Base-by-base conservation (phyloP, 2,888 invertebrate genomes). In the Cheilosia variabilis region DNA sequence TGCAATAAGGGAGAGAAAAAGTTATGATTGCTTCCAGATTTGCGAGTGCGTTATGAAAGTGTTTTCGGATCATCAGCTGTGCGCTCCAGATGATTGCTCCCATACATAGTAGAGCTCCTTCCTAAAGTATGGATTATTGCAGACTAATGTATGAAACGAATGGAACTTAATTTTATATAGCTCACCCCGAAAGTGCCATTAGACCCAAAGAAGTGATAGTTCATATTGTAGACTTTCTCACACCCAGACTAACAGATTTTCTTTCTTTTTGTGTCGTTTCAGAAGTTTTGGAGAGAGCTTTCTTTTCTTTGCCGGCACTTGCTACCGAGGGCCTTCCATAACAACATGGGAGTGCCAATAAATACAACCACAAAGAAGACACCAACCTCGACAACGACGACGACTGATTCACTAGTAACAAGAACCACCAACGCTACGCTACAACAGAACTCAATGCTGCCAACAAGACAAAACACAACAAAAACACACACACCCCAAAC, bases 261-360 rank as follows among this genome's bases (percentile, higher is more conserved):
- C 41, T 37, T 34, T 63, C 41, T 63, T 60, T 22, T 68, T 2
- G 37, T 69, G 2, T 58, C 72, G 9, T 86, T 86, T 50, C 77
- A 86, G 86, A 22, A 77, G 9, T 73, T 75, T 27, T 27, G 15
- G 41, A 41, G 47, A 50, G 41, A 43, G 43, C 52, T 52, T 52
- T 27, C 1, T 4, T 37, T 37, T 37, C 27, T 50, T 45, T 41
- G 57, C 52, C 31, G 55, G 45, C 10, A 62, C 24, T 52, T 34
- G 43, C 60, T 17, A 45, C 22, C 27, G 50, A 60, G 60, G 87
- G 88, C 86, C 88, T 88, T 88, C 88, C 84, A 87, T 88, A 68
- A 65, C 63, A 86, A 86, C 84, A 88, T 88, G 88, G 88, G 88
- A 87, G 88, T 84, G 88, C 88, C 88, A 82, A 84, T 77, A 82